Evolutionary conservation across 2,113 vertebrate species (phyloP), one percentile per base, ranked within the genome.

Genomic region (Lota lota): DNA sequence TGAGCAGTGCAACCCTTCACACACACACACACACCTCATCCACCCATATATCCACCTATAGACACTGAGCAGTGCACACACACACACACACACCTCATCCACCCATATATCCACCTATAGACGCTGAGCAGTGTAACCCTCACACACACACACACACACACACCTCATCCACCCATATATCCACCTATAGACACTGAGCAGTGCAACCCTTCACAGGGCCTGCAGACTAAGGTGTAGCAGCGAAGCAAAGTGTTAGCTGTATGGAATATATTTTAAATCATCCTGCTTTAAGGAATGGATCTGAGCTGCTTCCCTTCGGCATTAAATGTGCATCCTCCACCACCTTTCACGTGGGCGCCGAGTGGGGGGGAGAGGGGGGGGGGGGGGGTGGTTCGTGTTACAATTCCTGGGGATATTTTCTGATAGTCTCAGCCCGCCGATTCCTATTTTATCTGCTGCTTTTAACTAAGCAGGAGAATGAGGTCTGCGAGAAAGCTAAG

Each of bases 391-490:
- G 79, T 83, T 81, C 76, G 73, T 82, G 53, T 74, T 67, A 78
- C 72, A 87, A 79, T 79, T 83, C 88, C 85, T 67, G 40, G 36
- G 88, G 88, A 87, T 89, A 87, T 90, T 88, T 90, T 83, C 77
- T 73, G 77, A 87, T 74, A 76, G 75, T 76, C 62, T 75, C 81
- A 70, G 83, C 79, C 58, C 76, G 80, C 79, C 76, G 74, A 81
- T 83, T 61, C 56, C 59, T 63, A 63, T 87, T 88, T 81, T 86
- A 88, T 90, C 88, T 88, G 75, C 83, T 80, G 83, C 75, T 88
- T 88, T 91, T 91, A 91, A 90, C 90, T 90, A 91, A 88, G 84
- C 71, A 78, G 70, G 76, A 81, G 82, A 90, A 89, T 87, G 74
- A 89, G 85, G 81, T 85, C 85, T 85, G 77, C 20, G 71, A 80